These are phyloP conservation scores for Blennius ocellaris DNA, from an alignment of 2,113 vertebrate species.

Conservation along the genomic window DNA sequence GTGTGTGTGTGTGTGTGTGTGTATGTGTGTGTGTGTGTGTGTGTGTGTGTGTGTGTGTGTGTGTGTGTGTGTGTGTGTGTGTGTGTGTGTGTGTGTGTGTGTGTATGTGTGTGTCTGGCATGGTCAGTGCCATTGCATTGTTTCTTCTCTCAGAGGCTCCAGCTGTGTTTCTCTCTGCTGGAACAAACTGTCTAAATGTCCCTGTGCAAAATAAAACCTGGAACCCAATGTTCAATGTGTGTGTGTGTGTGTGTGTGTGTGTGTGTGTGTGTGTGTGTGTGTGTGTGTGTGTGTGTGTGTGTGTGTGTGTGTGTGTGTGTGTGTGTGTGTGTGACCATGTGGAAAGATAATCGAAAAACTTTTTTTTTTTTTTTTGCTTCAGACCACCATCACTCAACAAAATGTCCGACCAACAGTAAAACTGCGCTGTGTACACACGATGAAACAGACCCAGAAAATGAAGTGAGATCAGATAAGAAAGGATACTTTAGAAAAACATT, in stretches of 20 bases:
- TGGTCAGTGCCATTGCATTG: conserved; percentile 30
- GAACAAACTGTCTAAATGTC: conserved; percentile 53
- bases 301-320: conserved; percentile 11
- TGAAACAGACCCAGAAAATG: conserved; percentile 17
- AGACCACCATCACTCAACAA: conserved; percentile 25
- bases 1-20: conserved; percentile 21
- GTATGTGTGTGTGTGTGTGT: conserved; percentile 20
- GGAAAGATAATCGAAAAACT: conserved; percentile 38
- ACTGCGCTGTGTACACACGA: conserved; percentile 33
- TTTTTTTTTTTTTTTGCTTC: conserved; percentile 19
- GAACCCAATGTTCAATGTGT: conserved; percentile 46
- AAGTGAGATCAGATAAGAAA: conserved; percentile 52
- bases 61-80: conserved; percentile 6
- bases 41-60: conserved; percentile 21
- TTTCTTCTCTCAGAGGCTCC: conserved; percentile 43
- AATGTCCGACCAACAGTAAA: conserved; percentile 40
- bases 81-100: conserved; percentile 19
- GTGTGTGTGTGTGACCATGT: conserved; percentile 17
- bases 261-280: conserved; percentile 13
- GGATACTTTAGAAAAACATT: conserved; percentile 40
- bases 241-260: conserved; percentile 6
- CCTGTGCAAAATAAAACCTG: conserved; percentile 66
- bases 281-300: background rate
- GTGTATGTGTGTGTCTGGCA: conserved; percentile 28
- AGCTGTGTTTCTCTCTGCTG: conserved; percentile 56